phyloP scores from a whole-genome alignment of 2,888 invertebrate species.

The Stenichneumon culpator region DNA sequence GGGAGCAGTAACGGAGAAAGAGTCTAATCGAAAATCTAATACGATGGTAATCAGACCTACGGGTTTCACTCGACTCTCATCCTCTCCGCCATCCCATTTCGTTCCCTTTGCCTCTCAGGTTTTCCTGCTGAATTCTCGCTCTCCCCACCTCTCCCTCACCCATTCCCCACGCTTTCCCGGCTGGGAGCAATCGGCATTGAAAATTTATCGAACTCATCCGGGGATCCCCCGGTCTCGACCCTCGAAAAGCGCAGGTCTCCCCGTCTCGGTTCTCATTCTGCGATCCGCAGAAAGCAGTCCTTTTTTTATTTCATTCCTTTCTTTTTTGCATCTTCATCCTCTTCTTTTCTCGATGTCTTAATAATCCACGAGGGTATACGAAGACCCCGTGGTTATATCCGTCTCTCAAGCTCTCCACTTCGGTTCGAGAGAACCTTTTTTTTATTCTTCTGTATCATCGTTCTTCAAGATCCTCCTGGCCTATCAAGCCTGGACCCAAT shows the following conservation, averaged over 20 bases:
- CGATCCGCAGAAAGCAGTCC: slow-evolving; percentile 58
- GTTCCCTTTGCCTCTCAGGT: slow-evolving; percentile 38
- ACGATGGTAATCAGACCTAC: slow-evolving; percentile 80
- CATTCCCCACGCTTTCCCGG: not conserved
- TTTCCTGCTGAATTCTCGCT: slow-evolving; percentile 16
- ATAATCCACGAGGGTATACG: slow-evolving; percentile 68
- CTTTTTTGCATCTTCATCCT: not conserved
- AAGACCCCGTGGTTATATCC: slow-evolving; percentile 35
- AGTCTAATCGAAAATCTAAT: slow-evolving; percentile 81
- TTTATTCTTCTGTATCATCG: slow-evolving; percentile 38
- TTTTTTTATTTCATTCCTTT: slow-evolving; percentile 4
- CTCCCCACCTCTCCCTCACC: not conserved
- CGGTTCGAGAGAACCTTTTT: slow-evolving; percentile 17
- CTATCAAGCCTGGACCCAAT: slow-evolving; percentile 43
- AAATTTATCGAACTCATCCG: slow-evolving; percentile 77
- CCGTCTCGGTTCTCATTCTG: slow-evolving; percentile 58
- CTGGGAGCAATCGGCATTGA: slow-evolving; percentile 71
- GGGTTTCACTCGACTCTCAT: slow-evolving; percentile 69
- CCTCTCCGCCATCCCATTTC: slow-evolving; percentile 70
- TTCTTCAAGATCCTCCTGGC: slow-evolving; percentile 40
- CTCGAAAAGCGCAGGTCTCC: not conserved
- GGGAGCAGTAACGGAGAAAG: slow-evolving; percentile 50
- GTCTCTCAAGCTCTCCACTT: slow-evolving; percentile 41
- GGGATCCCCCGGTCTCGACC: slow-evolving; percentile 13
- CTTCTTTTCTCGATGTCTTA: slow-evolving; percentile 69